Base-by-base conservation (phyloP, 2,797 vertebrate species). In the Tragelaphus oryx region DNA sequence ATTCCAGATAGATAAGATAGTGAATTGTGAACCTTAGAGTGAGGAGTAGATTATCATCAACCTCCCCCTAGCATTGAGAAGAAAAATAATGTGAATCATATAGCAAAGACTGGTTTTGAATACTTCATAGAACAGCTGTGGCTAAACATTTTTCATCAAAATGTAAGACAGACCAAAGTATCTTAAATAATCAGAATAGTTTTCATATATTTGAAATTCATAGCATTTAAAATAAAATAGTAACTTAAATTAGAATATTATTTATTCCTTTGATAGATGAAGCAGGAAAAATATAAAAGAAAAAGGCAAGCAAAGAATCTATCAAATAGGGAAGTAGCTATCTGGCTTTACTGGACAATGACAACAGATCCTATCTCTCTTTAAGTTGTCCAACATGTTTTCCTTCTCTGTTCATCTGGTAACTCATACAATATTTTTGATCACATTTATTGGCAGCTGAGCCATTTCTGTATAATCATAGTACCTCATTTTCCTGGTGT, bases 11-110 rank as follows among this genome's bases (percentile, higher is more conserved):
- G 44, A 75, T 9, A 88, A 82, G 28, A 76, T 10, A 48, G 44
- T 83, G 28, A 91, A 87, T 71, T 92, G 80, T 81, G 50, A 94
- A 78, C 59, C 50, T 28, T 50, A 93, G 79, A 91, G 57, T 94
- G 92, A 89, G 18, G 71, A 74, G 5, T 18, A 17, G 26, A 46
- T 87, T 50, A n/a, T 12, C 37, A 55, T 4, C 8, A 82, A 62
- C 30, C 11, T 84, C 46, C 41, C 74, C 33, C 26, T 52, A 81
- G 59, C 62, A 80, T 11, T 83, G 30, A 57, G 55, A 86, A 80
- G 78, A 57, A 94, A 91, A 95, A 83, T 57, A 68, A 76, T 12
- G 8, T 87, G 26, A 89, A 62, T 52, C 46, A 59, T 9, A 44
- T 4, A 91, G 26, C 14, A 82, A 90, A 85, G 44, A 74, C 17